Conservation (phyloP, 53 echinoderm and acorn worm genomes). For the Paracentrotus lividus region DNA sequence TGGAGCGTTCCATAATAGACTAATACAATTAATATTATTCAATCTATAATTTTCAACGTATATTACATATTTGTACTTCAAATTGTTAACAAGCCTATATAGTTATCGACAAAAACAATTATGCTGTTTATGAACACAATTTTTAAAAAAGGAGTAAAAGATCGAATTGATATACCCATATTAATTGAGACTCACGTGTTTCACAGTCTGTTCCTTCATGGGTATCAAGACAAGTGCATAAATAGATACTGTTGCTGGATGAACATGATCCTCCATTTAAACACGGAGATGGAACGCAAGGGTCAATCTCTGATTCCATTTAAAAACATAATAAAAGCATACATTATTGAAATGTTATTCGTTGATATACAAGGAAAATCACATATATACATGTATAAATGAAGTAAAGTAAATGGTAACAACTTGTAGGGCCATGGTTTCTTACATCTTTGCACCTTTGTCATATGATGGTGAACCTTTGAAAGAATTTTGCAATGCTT, state of each 20-base stretch:
- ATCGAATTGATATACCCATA: too few species aligned
- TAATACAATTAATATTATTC: neutral
- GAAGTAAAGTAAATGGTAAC: too few species aligned
- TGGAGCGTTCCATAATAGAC: neutral
- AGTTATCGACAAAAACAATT: too few species aligned
- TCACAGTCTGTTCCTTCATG: slow-evolving; percentile 13
- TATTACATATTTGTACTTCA: neutral
- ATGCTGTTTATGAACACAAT: neutral
- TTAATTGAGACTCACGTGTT: neutral
- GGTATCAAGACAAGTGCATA: slow-evolving; percentile 22
- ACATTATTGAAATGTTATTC: neutral
- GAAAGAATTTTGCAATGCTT: too few species aligned
- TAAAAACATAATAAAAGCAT: neutral
- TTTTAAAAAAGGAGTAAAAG: neutral
- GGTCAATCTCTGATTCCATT: slow-evolving; percentile 8
- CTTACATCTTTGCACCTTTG: too few species aligned
- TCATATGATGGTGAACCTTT: too few species aligned
- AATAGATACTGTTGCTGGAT: neutral
- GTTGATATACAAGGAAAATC: neutral
- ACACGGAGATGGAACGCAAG: neutral
- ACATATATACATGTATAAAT: too few species aligned
- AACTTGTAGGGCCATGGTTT: too few species aligned
- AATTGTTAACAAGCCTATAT: neutral
- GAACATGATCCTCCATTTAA: neutral
- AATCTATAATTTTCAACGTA: neutral